Conservation (phyloP, 2,888 invertebrate genomes). For the Diarsia brunnea region DNA sequence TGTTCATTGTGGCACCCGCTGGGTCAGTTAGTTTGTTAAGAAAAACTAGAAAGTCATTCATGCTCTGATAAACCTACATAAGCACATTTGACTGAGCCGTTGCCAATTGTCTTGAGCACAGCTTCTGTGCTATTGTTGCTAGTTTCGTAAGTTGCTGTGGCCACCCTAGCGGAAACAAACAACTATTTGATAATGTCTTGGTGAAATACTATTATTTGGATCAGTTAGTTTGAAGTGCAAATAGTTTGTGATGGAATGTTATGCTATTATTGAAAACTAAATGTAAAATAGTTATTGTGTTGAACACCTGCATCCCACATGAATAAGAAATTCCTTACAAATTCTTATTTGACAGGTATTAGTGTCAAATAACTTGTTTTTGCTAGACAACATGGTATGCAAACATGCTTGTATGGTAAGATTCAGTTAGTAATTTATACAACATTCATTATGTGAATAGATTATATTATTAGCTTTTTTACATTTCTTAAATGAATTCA, state of each 20-base stretch:
- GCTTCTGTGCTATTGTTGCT: conserved; percentile 86
- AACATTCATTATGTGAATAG: conserved; percentile 1
- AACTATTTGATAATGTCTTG: conserved; percentile 59
- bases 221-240: conserved; percentile 30
- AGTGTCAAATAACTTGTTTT: conserved; percentile 30
- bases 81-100: conserved; percentile 82
- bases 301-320: conserved; percentile 30
- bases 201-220: conserved; percentile 47
- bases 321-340: conserved; percentile 36
- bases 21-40: conserved; percentile 65
- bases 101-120: conserved; percentile 85
- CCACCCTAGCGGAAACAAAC: conserved; percentile 81
- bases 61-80: conserved; percentile 88
- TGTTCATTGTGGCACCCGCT: conserved; percentile 55
- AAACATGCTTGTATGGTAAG: conserved; percentile 29
- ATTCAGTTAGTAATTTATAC: conserved; percentile 22
- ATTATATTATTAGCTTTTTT: not conserved
- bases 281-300: conserved; percentile 24
- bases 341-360: conserved; percentile 58
- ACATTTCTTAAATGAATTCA: conserved; percentile 2
- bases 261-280: conserved; percentile 22
- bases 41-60: conserved; percentile 90
- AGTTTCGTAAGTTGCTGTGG: conserved; percentile 83
- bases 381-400: conserved; percentile 15
- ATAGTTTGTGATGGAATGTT: conserved; percentile 29